phyloP scores from a whole-genome alignment of 2,888 invertebrate species.

The Achlya flavicornis region DNA sequence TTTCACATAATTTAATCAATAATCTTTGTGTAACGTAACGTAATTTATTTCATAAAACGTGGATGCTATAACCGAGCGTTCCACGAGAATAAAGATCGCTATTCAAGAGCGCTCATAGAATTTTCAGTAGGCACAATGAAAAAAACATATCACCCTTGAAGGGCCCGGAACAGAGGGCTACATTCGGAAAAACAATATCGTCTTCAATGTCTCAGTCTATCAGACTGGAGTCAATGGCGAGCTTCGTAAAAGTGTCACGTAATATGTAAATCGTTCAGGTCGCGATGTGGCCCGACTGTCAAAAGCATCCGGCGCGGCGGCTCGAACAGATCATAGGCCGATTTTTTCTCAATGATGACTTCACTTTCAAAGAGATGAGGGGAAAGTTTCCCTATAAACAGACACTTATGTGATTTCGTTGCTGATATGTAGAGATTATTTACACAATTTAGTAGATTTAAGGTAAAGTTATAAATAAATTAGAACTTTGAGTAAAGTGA shows the following conservation, averaged over 20 bases:
- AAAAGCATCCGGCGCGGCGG: constrained; percentile 69
- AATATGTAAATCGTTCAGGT: constrained; percentile 83
- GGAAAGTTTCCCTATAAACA: constrained; percentile 51
- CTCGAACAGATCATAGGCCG: constrained; percentile 65
- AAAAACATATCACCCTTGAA: constrained; percentile 64
- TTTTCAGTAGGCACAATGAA: constrained; percentile 68
- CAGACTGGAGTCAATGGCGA: constrained; percentile 75
- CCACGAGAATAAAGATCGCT: constrained; percentile 38
- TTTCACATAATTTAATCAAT: constrained; percentile 70
- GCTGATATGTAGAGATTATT: neutral
- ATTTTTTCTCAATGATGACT: constrained; percentile 72
- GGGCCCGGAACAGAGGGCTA: constrained; percentile 58
- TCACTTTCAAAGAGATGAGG: constrained; percentile 61
- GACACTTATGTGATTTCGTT: constrained; percentile 30
- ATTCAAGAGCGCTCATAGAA: constrained; percentile 60
- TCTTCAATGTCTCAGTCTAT: constrained; percentile 77
- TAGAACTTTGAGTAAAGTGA: no score
- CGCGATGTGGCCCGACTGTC: constrained; percentile 80
- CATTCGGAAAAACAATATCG: constrained; percentile 78
- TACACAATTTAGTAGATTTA: neutral
- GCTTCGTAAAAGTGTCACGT: constrained; percentile 80
- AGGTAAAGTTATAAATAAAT: no score
- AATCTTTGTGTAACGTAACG: constrained; percentile 57
- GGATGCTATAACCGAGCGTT: constrained; percentile 34
- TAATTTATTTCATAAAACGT: constrained; percentile 46